A percentile compares a stretch with the other conserved stretches of the same genome.
phyloP scores from a whole-genome alignment of 2,888 invertebrate genomes.

The Laothoe populi region DNA sequence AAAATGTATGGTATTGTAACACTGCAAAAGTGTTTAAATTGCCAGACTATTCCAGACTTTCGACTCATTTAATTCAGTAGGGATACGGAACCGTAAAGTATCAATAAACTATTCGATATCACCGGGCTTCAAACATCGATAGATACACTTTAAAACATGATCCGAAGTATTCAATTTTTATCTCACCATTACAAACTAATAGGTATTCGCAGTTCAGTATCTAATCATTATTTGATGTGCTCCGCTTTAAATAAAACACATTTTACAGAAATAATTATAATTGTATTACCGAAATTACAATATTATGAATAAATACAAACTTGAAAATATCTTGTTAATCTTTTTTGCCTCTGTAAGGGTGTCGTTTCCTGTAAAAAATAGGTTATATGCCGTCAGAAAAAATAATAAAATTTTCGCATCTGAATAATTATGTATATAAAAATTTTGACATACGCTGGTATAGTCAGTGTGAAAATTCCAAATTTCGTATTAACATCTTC shows the following conservation, averaged over 20 bases:
- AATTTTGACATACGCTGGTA: constrained; percentile 65
- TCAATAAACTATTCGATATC: too few relatives aligned
- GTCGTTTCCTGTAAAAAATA: constrained; percentile 70
- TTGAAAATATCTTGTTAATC: constrained; percentile 44
- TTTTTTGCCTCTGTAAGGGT: constrained; percentile 70
- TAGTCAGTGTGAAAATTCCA: constrained; percentile 75
- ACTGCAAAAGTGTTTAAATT: not conserved
- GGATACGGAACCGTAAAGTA: too few relatives aligned
- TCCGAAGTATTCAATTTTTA: too few relatives aligned
- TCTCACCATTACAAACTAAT: too few relatives aligned
- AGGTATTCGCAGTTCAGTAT: too few relatives aligned
- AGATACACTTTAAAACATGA: too few relatives aligned
- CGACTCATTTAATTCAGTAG: not conserved
- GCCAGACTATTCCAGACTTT: not conserved
- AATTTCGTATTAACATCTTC: constrained; percentile 77
- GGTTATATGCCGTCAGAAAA: constrained; percentile 3
- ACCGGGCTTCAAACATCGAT: too few relatives aligned
- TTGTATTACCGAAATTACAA: constrained; percentile 6
- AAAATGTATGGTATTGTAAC: not conserved
- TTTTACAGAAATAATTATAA: not conserved
- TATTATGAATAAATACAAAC: not conserved
- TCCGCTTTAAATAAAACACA: not conserved
- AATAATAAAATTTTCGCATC: not conserved
- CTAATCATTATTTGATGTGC: not conserved
- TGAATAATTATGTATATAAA: not conserved